phyloP scores from a whole-genome alignment of 2,113 vertebrate genomes.

The Scolopax mira region DNA sequence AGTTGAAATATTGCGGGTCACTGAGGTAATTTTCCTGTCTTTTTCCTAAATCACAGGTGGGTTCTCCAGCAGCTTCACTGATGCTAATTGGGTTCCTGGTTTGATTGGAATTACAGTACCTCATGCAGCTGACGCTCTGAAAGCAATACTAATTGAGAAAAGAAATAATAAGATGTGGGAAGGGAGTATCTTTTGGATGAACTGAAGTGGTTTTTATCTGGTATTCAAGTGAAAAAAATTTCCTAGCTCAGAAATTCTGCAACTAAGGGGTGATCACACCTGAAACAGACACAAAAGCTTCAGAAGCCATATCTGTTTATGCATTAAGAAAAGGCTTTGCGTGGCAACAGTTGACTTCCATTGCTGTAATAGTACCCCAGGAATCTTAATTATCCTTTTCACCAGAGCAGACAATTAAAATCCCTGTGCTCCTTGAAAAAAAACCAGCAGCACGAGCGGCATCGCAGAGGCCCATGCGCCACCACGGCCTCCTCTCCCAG shows the following conservation, averaged over 20 bases:
- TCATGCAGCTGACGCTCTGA: neutral
- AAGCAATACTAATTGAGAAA: neutral
- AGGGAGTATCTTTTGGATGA: neutral
- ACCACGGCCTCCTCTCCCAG: neutral
- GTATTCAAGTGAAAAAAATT: rapidly evolving
- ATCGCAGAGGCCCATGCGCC: neutral
- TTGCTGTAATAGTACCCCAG: neutral
- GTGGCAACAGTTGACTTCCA: rapidly evolving
- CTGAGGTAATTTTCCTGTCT: rapidly evolving
- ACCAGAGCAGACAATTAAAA: rapidly evolving
- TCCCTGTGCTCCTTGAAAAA: neutral
- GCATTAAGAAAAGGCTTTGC: rapidly evolving
- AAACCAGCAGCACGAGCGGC: neutral
- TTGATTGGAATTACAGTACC: neutral
- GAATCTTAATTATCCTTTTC: neutral
- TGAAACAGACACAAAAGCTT: neutral
- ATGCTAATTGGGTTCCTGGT: rapidly evolving
- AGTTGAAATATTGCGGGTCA: rapidly evolving
- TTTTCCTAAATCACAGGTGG: neutral
- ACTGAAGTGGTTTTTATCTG: neutral
- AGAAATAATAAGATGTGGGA: neutral
- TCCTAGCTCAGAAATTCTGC: too few species aligned
- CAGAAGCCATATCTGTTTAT: rapidly evolving
- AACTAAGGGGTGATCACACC: rapidly evolving
- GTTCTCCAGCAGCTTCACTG: neutral